Base-by-base conservation (phyloP, 2,888 invertebrate species). In the Amitus sp. region DNA sequence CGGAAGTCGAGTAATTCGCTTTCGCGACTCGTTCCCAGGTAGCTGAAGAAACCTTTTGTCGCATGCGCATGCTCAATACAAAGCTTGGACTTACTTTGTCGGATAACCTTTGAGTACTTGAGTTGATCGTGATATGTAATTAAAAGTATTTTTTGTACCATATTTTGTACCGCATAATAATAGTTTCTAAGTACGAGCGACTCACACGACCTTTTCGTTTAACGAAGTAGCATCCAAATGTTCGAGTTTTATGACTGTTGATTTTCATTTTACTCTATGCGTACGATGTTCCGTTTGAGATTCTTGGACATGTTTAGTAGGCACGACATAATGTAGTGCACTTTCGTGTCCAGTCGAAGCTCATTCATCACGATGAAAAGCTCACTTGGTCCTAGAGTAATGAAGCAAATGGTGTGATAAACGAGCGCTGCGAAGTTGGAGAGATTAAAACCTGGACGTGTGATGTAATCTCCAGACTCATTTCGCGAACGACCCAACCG, bases 11-110 rank as follows among this genome's bases (percentile, higher is more conserved):
- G n/a, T n/a, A n/a, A n/a, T 48, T 37, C 46, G 19, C 23, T 46
- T 45, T 23, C 13, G 12, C 27, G 18, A 12, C 19, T 45, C 4
- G 71, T 73, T 76, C 73, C 70, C 71, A 58, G 73, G 73, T 72
- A 72, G 66, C 70, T 55, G 15, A 12, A 37, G 2, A 15, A 4
- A 9, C 12, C 15, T 15, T 46, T 60, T 51, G 49, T 57, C 50
- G 68, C 64, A 67, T 67, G 66, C 64, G 69, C 71, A 71, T 69
- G 71, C 46, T 52, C 61, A 56, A 57, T 50, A 45, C 47, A 54
- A 57, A 48, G 56, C 57, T 62, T 37, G 13, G 12, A 37, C 12
- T 37, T 37, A 4, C 15, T 15, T 12, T 10, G 2, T 30, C n/a
- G n/a, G n/a, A 9, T n/a, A 30, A 30, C 37, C 5, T 2, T n/a